phyloP scores from a whole-genome alignment of 2,888 invertebrate species.

The Leucophora obtusa region DNA sequence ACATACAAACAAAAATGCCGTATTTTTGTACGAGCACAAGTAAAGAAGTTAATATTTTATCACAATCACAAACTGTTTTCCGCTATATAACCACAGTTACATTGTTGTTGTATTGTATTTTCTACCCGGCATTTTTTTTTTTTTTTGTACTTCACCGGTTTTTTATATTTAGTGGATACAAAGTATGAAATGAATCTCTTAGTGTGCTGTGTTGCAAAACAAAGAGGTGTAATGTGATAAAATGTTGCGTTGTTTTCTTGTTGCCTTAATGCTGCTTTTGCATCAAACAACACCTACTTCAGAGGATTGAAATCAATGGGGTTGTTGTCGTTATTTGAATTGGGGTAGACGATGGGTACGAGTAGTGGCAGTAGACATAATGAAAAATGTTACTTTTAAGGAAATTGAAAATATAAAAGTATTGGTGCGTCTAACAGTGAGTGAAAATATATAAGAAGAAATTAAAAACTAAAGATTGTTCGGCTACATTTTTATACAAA shows the following conservation, averaged over 20 bases:
- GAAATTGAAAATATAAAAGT: conserved; percentile 57
- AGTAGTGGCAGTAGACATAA: conserved; percentile 29
- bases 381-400: conserved; percentile 62
- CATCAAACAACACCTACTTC: conserved; percentile 7
- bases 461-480: too few relatives aligned
- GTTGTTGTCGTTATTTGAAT: conserved; percentile 21
- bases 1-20: neutral
- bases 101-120: neutral
- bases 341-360: conserved; percentile 24
- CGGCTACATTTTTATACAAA: too few relatives aligned
- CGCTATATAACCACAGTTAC: conserved; percentile 42
- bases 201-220: conserved; percentile 11
- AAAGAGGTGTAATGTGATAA: conserved; percentile 52
- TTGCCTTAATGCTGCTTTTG: conserved; percentile 17
- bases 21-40: neutral
- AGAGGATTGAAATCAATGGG: neutral
- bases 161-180: conserved; percentile 5
- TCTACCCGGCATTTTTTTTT: conserved; percentile 9
- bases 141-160: conserved; percentile 16
- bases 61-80: conserved; percentile 52
- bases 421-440: conserved; percentile 37
- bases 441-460: neutral
- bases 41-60: conserved; percentile 42
- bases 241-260: conserved; percentile 23
- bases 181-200: conserved; percentile 13